Percentiles rank a stretch among this genome's conserved stretches.
phyloP scores from a whole-genome alignment of 1,140 invertebrate genomes.

The Sycobia sp. region DNA sequence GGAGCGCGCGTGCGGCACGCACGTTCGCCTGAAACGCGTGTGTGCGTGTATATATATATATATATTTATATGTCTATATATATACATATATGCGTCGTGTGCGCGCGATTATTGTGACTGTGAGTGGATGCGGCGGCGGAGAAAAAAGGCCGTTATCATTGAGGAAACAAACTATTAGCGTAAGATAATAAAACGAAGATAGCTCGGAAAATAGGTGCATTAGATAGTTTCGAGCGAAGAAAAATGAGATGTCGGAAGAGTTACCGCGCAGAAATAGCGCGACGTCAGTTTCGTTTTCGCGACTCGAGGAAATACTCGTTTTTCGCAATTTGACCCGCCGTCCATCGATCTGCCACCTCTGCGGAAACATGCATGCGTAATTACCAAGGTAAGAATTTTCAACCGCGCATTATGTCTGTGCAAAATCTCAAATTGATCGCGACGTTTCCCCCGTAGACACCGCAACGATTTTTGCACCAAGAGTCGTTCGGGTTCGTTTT shows the following conservation, averaged over 20 bases:
- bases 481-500: too few species aligned
- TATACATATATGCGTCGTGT: too few species aligned
- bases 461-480: too few species aligned
- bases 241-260: slow-evolving; percentile 45
- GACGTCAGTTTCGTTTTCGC: slow-evolving; percentile 9
- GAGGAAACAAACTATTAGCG: slow-evolving; percentile 60
- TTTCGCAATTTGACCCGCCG: slow-evolving; percentile 13
- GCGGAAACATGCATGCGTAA: background rate
- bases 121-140: slow-evolving; percentile 28
- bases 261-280: slow-evolving; percentile 23
- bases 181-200: slow-evolving; percentile 55
- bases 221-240: slow-evolving; percentile 33
- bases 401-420: too few species aligned
- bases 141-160: slow-evolving; percentile 53
- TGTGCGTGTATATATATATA: too few species aligned
- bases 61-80: too few species aligned
- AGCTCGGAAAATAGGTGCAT: slow-evolving; percentile 47
- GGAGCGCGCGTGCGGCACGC: background rate
- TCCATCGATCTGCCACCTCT: background rate
- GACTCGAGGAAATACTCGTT: background rate
- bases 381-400: slow-evolving; percentile 24
- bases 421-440: too few species aligned
- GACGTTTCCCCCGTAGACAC: too few species aligned
- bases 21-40: slow-evolving; percentile 10
- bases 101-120: background rate